Conservation (phyloP, 2,113 vertebrate genomes). For the Centropristis striata region DNA sequence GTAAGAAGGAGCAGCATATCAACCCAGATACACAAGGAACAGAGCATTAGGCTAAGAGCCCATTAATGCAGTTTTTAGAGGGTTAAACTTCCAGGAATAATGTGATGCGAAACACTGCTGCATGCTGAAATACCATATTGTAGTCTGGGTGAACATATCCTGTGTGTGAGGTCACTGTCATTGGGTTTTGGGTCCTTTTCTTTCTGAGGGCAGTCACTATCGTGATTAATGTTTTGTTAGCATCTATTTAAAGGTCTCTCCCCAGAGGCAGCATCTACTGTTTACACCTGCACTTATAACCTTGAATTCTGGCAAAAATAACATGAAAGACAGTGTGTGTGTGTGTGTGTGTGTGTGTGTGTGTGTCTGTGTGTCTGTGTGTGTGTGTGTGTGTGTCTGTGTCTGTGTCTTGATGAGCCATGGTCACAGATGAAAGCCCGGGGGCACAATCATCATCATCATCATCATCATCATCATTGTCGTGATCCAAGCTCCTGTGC, state of each 20-base stretch:
- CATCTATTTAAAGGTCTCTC: conserved; percentile 48
- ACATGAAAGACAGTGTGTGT: conserved; percentile 21
- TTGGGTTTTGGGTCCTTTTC: neutral
- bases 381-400: conserved; percentile 5
- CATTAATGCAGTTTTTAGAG: neutral
- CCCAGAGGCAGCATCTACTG: conserved; percentile 11
- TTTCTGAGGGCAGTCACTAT: conserved; percentile 24
- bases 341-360: neutral
- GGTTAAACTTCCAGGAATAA: neutral
- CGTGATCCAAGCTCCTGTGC: conserved; percentile 16
- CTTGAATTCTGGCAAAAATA: conserved; percentile 58
- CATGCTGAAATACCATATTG: conserved; percentile 1
- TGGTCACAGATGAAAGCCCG: conserved; percentile 59
- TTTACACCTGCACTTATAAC: conserved; percentile 61
- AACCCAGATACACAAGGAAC: neutral
- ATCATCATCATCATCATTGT: conserved; percentile 31
- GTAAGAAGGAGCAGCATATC: neutral
- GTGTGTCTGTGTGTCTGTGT: conserved; percentile 19
- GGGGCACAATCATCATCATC: no score
- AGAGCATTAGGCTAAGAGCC: neutral
- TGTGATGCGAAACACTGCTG: neutral
- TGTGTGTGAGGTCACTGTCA: conserved; percentile 2
- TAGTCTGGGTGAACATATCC: neutral
- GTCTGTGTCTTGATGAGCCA: conserved; percentile 21
- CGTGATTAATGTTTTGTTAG: conserved; percentile 36